phyloP scores from a whole-genome alignment of 2,113 vertebrate species.

The Gavialis gangeticus region DNA sequence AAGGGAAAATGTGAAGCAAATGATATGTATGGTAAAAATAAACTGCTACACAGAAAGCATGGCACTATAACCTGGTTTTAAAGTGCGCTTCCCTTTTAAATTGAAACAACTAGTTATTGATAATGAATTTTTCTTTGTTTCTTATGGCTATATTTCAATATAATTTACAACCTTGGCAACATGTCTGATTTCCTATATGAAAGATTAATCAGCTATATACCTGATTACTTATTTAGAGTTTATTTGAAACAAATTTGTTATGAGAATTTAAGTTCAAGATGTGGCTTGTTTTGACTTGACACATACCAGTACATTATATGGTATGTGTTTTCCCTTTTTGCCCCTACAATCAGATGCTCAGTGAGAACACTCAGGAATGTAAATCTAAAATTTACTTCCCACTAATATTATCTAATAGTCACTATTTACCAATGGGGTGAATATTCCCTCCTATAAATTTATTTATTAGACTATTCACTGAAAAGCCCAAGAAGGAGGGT shows the following conservation, averaged over 20 bases:
- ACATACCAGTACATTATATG: background rate
- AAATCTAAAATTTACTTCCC: background rate
- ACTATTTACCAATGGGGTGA: too few species aligned
- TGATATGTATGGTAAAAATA: background rate
- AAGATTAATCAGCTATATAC: background rate
- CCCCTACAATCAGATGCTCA: background rate
- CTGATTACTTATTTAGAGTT: background rate
- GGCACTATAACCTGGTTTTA: background rate
- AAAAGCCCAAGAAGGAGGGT: background rate
- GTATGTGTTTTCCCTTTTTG: background rate
- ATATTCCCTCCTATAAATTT: background rate
- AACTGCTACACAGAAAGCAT: background rate
- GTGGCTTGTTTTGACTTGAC: background rate
- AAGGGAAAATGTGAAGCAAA: background rate
- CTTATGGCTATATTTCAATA: background rate
- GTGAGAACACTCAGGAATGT: background rate
- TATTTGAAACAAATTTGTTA: background rate
- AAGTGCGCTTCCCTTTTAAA: background rate
- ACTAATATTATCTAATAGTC: background rate
- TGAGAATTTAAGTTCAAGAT: background rate
- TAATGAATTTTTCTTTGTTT: background rate
- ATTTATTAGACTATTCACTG: background rate
- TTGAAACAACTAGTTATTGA: background rate
- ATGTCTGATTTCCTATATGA: fast-evolving
- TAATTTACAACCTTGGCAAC: background rate